A percentile compares a stretch with the other conserved stretches of the same genome.
Conservation (phyloP, 1,140 invertebrate species). For the Sycophaga agraensis region DNA sequence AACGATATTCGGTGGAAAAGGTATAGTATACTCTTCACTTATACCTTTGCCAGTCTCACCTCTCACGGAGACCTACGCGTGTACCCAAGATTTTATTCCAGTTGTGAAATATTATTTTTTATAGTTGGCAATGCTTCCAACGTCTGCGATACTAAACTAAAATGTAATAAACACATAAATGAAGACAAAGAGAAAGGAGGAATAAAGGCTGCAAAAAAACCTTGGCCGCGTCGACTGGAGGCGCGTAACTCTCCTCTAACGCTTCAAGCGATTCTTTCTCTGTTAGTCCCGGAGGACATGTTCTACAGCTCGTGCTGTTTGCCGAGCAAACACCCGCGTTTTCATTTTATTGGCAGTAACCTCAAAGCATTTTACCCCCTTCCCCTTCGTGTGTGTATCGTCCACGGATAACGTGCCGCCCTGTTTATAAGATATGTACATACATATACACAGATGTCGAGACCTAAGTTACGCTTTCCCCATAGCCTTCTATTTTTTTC, state of each 20-base stretch:
- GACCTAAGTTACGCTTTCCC: too few species aligned
- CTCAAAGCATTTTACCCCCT: conserved; percentile 20
- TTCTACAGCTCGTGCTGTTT: conserved; percentile 6
- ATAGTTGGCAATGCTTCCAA: neutral
- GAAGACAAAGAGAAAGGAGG: neutral
- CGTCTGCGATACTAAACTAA: too few species aligned
- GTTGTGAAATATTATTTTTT: conserved; percentile 15
- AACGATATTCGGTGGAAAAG: too few species aligned
- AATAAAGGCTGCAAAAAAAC: conserved; percentile 21
- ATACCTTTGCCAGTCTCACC: too few species aligned
- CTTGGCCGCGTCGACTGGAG: conserved; percentile 12
- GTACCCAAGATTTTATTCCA: too few species aligned
- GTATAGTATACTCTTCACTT: too few species aligned
- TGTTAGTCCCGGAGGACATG: conserved; percentile 1
- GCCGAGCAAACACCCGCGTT: conserved; percentile 17
- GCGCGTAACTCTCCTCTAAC: too few species aligned
- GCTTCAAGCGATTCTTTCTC: neutral
- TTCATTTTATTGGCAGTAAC: conserved; percentile 26
- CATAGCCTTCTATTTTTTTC: too few species aligned
- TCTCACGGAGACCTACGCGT: too few species aligned
- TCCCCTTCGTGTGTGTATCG: too few species aligned
- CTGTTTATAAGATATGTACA: conserved; percentile 1
- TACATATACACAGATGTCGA: neutral
- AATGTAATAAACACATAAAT: conserved; percentile 10
- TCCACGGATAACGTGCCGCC: neutral